Evolutionary conservation across 2,113 vertebrate genomes (phyloP).

Genomic region (Orycteropus afer): DNA sequence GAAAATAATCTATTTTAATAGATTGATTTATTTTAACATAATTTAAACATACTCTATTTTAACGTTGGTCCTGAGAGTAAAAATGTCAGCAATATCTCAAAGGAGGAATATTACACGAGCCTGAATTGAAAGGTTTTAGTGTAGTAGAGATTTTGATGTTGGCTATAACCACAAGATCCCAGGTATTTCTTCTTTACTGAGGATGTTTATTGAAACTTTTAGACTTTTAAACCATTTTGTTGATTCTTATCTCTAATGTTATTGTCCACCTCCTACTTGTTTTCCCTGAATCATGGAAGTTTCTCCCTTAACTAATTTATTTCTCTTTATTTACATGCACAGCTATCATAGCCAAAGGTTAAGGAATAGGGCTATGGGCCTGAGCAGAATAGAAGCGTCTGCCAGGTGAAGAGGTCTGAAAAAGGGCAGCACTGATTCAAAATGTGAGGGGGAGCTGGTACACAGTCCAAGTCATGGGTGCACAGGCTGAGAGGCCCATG

Average conservation of each 20-base stretch:
- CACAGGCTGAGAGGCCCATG: not conserved
- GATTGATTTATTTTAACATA: too few relatives aligned
- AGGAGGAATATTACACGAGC: not conserved
- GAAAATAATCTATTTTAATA: not conserved
- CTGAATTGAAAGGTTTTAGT: not conserved
- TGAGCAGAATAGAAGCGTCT: not conserved
- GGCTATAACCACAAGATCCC: not conserved
- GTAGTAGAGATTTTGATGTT: conserved; percentile 16
- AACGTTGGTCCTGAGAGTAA: not conserved
- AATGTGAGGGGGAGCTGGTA: not conserved
- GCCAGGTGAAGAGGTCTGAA: not conserved
- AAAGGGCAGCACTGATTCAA: not conserved
- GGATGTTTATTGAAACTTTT: not conserved
- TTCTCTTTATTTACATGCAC: not conserved
- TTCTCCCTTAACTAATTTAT: not conserved
- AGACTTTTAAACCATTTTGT: not conserved
- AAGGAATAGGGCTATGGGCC: not conserved
- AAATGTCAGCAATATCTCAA: not conserved
- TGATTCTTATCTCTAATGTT: not conserved
- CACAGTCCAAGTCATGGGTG: not conserved
- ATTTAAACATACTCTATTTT: conserved; percentile 13
- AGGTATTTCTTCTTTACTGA: conserved; percentile 40
- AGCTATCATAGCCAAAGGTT: not conserved
- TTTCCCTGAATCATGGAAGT: not conserved
- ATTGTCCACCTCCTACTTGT: not conserved